Percentiles rank a stretch among this genome's conserved stretches.
These are phyloP conservation scores for Cryptotermes secundus DNA, from an alignment of 1,140 invertebrate genomes.

Conservation along the genomic window DNA sequence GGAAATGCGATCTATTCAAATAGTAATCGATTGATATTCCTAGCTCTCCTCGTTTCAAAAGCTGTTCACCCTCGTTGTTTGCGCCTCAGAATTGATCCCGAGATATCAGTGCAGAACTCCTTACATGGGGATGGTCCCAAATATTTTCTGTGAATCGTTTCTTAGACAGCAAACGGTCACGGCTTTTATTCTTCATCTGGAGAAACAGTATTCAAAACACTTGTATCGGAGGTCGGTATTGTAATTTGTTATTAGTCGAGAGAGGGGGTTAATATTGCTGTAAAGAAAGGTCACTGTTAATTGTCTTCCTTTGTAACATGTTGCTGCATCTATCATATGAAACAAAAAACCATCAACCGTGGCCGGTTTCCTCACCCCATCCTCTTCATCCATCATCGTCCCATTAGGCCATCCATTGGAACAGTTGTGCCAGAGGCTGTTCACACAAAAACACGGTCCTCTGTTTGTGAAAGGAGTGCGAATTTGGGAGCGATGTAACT, in stretches of 20 bases:
- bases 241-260: not conserved
- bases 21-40: too few relatives aligned
- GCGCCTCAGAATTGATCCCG: too few relatives aligned
- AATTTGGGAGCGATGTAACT: not conserved
- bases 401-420: not conserved
- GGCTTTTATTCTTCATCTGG: too few relatives aligned
- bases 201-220: not conserved
- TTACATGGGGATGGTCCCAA: too few relatives aligned
- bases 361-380: not conserved
- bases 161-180: too few relatives aligned
- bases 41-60: rapidly evolving
- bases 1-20: too few relatives aligned
- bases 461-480: not conserved
- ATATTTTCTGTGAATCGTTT: too few relatives aligned
- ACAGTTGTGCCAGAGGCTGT: not conserved
- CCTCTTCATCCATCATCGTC: not conserved
- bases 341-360: not conserved
- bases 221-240: not conserved
- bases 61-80: too few relatives aligned
- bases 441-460: not conserved
- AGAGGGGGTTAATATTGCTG: not conserved
- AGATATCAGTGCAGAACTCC: too few relatives aligned
- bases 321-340: not conserved
- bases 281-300: not conserved
- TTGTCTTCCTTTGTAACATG: not conserved